Evolutionary conservation across 2,113 vertebrate genomes (phyloP).

Genomic region (Daboia siamensis): DNA sequence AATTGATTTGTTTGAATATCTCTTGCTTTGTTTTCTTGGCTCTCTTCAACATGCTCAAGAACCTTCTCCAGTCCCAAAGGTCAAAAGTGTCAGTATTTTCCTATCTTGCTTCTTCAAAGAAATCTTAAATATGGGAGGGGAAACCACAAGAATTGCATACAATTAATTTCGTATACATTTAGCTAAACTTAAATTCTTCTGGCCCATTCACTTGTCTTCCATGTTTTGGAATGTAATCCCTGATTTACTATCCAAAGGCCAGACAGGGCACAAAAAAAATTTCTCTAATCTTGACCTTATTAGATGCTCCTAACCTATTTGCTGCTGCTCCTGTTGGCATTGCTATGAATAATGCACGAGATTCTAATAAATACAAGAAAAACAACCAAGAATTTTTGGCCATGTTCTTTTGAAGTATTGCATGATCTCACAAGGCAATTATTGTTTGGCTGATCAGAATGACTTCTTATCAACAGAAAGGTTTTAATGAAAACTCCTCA

Average conservation of each 20-base stretch:
- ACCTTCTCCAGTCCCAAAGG: neutral
- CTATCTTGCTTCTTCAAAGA: neutral
- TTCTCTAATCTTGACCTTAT: neutral
- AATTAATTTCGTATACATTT: neutral
- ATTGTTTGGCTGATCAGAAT: neutral
- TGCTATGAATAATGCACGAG: neutral
- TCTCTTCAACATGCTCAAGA: neutral
- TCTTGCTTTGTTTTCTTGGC: neutral
- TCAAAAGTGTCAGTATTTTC: neutral
- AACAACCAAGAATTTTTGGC: too few relatives aligned
- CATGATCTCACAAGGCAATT: neutral
- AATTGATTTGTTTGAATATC: neutral
- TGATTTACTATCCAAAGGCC: neutral
- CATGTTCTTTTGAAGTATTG: neutral
- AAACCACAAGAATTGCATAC: neutral
- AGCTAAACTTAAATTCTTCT: neutral
- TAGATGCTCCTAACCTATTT: neutral
- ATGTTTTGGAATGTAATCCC: neutral
- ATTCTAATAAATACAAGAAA: neutral
- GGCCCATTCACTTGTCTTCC: neutral
- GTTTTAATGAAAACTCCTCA: neutral
- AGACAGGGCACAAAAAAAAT: neutral
- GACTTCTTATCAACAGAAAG: neutral
- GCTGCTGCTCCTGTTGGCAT: neutral
- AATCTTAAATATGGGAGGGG: neutral